These are phyloP conservation scores for Paramormyrops kingsleyae DNA, from an alignment of 2,113 vertebrate species.

Conservation along the genomic window DNA sequence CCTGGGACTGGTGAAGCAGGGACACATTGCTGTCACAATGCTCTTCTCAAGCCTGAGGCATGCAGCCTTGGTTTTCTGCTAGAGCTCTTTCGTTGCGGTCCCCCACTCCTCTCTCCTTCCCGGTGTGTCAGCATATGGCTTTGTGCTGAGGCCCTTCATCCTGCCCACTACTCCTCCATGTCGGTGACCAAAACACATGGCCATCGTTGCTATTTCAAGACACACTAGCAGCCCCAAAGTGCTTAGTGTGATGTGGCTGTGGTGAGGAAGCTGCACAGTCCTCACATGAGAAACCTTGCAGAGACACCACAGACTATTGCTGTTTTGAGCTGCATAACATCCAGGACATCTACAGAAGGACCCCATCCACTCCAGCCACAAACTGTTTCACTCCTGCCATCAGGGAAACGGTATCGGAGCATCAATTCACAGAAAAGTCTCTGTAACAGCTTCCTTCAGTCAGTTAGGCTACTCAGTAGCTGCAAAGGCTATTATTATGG, in stretches of 20 bases:
- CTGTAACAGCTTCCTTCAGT: not conserved
- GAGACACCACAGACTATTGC: not conserved
- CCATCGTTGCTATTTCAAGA: not conserved
- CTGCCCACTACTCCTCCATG: not conserved
- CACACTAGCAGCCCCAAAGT: not conserved
- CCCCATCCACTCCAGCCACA: not conserved
- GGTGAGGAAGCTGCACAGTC: not conserved
- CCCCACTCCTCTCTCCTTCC: not conserved
- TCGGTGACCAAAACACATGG: slow-evolving; percentile 1
- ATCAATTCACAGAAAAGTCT: not conserved
- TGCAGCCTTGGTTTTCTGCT: not conserved
- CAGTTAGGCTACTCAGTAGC: not conserved
- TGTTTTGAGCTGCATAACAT: not conserved
- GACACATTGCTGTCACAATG: not conserved
- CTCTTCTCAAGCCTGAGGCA: not conserved
- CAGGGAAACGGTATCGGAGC: not conserved
- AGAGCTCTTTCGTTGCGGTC: not conserved
- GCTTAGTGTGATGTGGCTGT: not conserved
- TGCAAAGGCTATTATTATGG: not conserved
- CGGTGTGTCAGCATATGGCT: not conserved
- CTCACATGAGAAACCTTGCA: not conserved
- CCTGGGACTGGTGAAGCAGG: slow-evolving; percentile 69
- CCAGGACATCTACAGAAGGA: not conserved
- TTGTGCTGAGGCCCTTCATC: not conserved
- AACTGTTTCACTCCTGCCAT: not conserved